Conservation (phyloP, 2,797 vertebrate species). For the Myotis pilosus region DNA sequence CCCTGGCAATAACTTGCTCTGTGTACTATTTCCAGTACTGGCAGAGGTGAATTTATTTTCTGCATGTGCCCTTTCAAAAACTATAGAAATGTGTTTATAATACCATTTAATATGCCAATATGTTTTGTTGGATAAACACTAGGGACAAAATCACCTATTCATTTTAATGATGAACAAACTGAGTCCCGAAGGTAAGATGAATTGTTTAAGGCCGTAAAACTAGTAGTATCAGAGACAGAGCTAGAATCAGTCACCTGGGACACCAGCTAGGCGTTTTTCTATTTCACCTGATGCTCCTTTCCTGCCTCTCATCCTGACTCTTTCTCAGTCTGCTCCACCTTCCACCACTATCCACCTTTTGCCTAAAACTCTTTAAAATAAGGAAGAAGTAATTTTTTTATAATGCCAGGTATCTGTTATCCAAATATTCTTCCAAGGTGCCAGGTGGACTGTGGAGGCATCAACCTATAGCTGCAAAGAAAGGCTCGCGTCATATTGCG, state of each 20-base stretch:
- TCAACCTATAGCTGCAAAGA: background rate
- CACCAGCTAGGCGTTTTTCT: background rate
- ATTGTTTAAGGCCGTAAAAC: constrained; percentile 2
- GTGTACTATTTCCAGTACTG: background rate
- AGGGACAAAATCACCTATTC: constrained; percentile 23
- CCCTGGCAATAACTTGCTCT: background rate
- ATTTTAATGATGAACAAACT: background rate
- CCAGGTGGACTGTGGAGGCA: background rate
- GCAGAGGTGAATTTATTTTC: background rate
- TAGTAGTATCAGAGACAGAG: background rate
- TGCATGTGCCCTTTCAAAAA: background rate
- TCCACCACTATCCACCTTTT: background rate
- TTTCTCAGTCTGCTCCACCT: background rate
- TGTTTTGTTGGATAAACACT: background rate
- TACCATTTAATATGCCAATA: background rate
- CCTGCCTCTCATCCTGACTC: background rate
- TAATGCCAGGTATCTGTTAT: background rate
- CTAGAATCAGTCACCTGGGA: background rate
- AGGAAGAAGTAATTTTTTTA: background rate
- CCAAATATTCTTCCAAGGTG: background rate
- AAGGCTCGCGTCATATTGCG: background rate
- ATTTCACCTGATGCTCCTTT: background rate
- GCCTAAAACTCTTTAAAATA: background rate
- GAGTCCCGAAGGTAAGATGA: background rate
- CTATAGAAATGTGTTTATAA: background rate